Conservation (phyloP, 35 echinoderm and acorn worm species). For the Anneissia japonica region DNA sequence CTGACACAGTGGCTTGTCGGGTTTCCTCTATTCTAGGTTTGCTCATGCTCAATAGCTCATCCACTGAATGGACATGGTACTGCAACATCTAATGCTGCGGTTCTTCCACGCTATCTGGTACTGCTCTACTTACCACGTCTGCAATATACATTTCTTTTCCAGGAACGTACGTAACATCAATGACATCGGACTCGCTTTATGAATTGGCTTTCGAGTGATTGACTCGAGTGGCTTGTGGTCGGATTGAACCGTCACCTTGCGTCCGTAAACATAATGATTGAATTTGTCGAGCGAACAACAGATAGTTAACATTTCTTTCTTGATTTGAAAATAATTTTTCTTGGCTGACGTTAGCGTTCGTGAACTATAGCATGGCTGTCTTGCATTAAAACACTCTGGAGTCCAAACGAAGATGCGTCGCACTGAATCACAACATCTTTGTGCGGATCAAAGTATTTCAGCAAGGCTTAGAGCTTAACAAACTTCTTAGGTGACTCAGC, state of each 20-base stretch:
- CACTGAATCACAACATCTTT: conserved; percentile 14
- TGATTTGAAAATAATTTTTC: conserved; percentile 22
- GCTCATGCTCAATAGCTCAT: background rate
- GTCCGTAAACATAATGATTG: conserved; percentile 39
- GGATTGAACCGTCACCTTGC: background rate
- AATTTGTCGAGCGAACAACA: conserved; percentile 50
- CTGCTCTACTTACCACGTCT: conserved; percentile 7
- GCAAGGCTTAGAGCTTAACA: conserved; percentile 5
- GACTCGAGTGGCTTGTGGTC: conserved; percentile 54
- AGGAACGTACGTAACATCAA: conserved; percentile 10
- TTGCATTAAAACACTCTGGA: conserved; percentile 39
- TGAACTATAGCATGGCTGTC: conserved; percentile 21
- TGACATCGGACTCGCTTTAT: background rate
- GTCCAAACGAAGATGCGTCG: conserved; percentile 23
- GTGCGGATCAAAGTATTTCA: conserved; percentile 27
- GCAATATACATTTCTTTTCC: conserved; percentile 20
- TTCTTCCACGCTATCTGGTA: background rate
- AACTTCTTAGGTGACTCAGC: conserved; percentile 15
- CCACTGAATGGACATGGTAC: background rate
- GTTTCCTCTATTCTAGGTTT: background rate
- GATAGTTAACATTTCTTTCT: conserved; percentile 41
- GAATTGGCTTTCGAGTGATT: conserved; percentile 49
- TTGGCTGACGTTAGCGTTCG: conserved; percentile 25
- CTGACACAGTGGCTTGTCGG: background rate
- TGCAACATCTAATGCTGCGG: background rate